These are phyloP conservation scores for Gryon sp. DNA, from an alignment of 1,140 invertebrate species.

Conservation along the genomic window DNA sequence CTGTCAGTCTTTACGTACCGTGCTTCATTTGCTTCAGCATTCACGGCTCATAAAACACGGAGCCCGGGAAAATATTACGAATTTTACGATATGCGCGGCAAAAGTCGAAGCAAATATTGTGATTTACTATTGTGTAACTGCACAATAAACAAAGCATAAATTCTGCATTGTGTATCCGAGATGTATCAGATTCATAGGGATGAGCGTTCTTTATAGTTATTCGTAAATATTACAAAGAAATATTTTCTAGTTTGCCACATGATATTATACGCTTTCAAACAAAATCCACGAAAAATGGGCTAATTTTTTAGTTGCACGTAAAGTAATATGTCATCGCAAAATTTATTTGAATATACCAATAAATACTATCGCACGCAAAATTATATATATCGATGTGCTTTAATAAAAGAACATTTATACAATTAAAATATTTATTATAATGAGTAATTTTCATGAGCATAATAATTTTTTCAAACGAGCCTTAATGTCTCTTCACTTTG, in stretches of 20 bases:
- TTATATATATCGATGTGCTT: too few relatives aligned
- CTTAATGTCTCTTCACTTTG: too few relatives aligned
- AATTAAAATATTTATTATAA: too few relatives aligned
- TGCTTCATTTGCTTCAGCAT: conserved; percentile 58
- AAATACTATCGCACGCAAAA: too few relatives aligned
- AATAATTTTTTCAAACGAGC: too few relatives aligned
- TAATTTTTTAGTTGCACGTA: too few relatives aligned
- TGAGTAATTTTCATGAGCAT: too few relatives aligned
- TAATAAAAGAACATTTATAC: too few relatives aligned
- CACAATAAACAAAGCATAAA: conserved; percentile 49
- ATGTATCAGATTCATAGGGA: conserved; percentile 25
- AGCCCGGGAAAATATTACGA: conserved; percentile 50
- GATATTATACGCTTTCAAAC: too few relatives aligned
- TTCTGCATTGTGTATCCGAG: conserved; percentile 19
- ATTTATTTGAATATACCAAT: too few relatives aligned
- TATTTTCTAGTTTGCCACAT: not conserved
- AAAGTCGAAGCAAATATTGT: conserved; percentile 50
- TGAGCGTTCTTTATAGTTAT: conserved; percentile 16
- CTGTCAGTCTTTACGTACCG: conserved; percentile 31
- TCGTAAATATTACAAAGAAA: not conserved
- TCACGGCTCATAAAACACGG: conserved; percentile 58
- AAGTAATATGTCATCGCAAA: too few relatives aligned
- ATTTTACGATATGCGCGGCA: conserved; percentile 53
- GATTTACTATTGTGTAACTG: conserved; percentile 47
- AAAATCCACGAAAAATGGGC: too few relatives aligned